Percentiles rank a stretch among this genome's conserved stretches.
These are phyloP conservation scores for Anser brachyrhynchus DNA, from an alignment of 2,113 vertebrate genomes.

Conservation along the genomic window DNA sequence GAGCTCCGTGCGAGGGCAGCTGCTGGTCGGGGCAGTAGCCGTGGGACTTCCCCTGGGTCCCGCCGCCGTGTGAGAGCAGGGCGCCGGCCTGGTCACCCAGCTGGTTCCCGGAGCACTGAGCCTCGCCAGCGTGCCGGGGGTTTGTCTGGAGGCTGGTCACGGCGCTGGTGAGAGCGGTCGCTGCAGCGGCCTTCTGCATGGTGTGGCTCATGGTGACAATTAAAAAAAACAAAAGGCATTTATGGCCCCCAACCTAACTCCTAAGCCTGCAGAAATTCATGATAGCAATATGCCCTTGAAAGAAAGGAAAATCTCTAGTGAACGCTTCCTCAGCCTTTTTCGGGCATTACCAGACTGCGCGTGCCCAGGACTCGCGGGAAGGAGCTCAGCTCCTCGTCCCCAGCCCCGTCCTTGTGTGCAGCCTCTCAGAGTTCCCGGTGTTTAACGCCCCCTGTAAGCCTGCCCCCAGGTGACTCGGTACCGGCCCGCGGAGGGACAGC, in stretches of 20 bases:
- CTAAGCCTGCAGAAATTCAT: background rate
- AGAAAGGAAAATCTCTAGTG: background rate
- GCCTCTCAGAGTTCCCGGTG: background rate
- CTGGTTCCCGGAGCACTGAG: rapidly evolving
- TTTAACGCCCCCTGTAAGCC: background rate
- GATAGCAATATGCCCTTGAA: background rate
- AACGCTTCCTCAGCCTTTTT: background rate
- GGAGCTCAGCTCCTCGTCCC: background rate
- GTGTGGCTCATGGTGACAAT: background rate
- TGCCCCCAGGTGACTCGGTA: background rate
- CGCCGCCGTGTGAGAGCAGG: background rate
- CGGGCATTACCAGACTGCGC: background rate
- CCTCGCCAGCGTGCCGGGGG: background rate
- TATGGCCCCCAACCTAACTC: background rate
- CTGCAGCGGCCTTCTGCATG: conserved; percentile 6
- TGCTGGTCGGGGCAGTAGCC: rapidly evolving
- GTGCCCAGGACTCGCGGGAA: rapidly evolving
- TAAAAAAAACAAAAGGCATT: background rate
- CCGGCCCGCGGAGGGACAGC: background rate
- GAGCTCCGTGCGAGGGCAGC: rapidly evolving
- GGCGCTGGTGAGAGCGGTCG: background rate
- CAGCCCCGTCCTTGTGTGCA: background rate
- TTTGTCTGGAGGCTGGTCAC: background rate
- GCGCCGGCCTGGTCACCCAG: rapidly evolving
- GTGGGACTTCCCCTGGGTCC: background rate